A percentile compares a stretch with the other conserved stretches of the same genome.
phyloP scores from a whole-genome alignment of 2,113 vertebrate species.

The Erinaceus europaeus region DNA sequence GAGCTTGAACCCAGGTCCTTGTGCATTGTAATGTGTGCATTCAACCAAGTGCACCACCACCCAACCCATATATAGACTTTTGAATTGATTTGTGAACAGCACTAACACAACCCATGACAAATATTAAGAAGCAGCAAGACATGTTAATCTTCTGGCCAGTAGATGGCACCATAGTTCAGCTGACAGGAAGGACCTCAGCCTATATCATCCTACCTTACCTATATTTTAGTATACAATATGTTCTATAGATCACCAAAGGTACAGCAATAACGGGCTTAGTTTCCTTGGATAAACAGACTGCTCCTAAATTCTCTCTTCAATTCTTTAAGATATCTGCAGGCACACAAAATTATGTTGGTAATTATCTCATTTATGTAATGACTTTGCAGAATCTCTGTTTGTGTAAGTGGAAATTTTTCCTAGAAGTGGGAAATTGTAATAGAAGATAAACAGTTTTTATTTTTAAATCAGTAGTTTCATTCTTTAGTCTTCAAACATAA shows the following conservation, averaged over 20 bases:
- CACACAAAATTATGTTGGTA: not conserved
- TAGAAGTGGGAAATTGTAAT: not conserved
- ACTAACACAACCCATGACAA: not conserved
- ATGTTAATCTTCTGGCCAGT: not conserved
- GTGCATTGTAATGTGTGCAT: too few species aligned
- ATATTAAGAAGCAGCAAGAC: not conserved
- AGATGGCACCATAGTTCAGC: conserved; percentile 47
- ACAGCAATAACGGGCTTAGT: not conserved
- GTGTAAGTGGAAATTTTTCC: not conserved
- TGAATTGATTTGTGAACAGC: not conserved
- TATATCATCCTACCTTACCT: not conserved
- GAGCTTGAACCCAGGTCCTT: too few species aligned
- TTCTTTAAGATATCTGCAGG: not conserved
- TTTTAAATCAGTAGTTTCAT: not conserved
- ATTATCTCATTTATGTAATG: conserved; percentile 10
- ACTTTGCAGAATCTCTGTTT: not conserved
- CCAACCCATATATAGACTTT: not conserved
- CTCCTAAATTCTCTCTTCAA: not conserved
- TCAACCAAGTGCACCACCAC: too few species aligned
- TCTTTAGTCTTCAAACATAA: not conserved
- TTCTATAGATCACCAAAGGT: conserved; percentile 7
- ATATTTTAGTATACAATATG: not conserved
- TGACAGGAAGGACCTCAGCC: not conserved
- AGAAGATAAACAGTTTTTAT: not conserved
- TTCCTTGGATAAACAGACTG: not conserved